Conservation (phyloP, 2,113 vertebrate species). For the Xiphophorus hellerii region DNA sequence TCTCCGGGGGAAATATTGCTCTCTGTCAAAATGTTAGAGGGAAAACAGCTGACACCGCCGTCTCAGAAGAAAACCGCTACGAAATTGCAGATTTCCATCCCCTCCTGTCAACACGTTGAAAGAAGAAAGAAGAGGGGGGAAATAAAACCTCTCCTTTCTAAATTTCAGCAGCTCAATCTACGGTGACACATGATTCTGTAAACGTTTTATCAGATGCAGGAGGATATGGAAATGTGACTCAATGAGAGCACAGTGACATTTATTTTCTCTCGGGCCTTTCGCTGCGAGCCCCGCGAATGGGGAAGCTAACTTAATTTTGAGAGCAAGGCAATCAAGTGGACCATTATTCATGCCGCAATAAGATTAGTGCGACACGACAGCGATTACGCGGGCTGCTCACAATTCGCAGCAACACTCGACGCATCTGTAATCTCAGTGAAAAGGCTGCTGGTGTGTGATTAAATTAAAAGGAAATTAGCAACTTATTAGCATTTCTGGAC, state of each 20-base stretch:
- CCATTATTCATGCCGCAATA: slow-evolving; percentile 62
- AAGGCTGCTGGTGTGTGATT: not conserved
- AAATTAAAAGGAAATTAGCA: not conserved
- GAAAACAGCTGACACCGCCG: slow-evolving; percentile 45
- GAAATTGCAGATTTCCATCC: slow-evolving; percentile 17
- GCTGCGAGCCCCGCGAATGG: slow-evolving; percentile 53
- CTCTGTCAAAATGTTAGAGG: slow-evolving; percentile 26
- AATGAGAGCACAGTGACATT: slow-evolving; percentile 40
- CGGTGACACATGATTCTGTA: not conserved
- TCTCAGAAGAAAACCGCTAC: slow-evolving; percentile 13
- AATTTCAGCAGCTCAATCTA: not conserved
- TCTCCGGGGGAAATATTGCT: slow-evolving; percentile 14
- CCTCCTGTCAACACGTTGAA: not conserved
- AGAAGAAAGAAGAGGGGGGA: not conserved
- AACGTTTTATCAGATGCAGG: slow-evolving; percentile 33
- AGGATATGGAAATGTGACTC: slow-evolving; percentile 52
- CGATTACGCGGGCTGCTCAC: slow-evolving; percentile 48
- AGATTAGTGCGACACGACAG: slow-evolving; percentile 72
- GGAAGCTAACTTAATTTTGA: slow-evolving; percentile 59
- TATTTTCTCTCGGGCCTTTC: slow-evolving; percentile 65
- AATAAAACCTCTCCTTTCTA: slow-evolving; percentile 7
- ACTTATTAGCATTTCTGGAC: slow-evolving; percentile 20
- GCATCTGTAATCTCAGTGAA: not conserved
- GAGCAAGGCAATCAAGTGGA: slow-evolving; percentile 43
- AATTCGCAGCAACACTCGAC: slow-evolving; percentile 45